Evolutionary conservation across 2,888 invertebrate genomes (phyloP), one percentile per base, ranked within the genome.

Genomic region (Zygothrica quintamaculata): DNA sequence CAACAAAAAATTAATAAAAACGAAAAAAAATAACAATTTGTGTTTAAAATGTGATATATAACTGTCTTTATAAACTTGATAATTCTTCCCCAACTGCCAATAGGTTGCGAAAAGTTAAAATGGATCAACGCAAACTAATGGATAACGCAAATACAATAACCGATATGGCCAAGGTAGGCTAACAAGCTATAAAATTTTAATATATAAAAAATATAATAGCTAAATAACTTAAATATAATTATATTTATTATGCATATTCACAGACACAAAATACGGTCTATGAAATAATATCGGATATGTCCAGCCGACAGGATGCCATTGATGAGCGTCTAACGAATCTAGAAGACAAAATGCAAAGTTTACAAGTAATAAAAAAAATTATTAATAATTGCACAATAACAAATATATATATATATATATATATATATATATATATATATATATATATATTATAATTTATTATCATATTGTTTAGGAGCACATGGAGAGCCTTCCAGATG

Each of bases 81-180:
- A 60, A 77, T 77, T 86, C 84, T 84, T 56, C 62, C 66, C 52
- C 59, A 22, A 22, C 61, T 78, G 75, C 74, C 65, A 51, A 36
- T 61, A 99, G 99, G 91, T 95, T 99, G 92, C 94, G 99, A 90
- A 98, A 99, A 93, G 99, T 99, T 70, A 99, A 99, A 93, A 98
- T 99, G 97, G 99, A 99, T 93, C 99, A 99, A 93, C 94, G 99
- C 91, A 99, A 99, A 93, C 92, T 99, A 87, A 98, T 98, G 95
- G 99, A 99, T 92, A 99, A 99, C 91, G 98, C 99, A 80, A 99
- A 98, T 90, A 99, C 99, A 62, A 96, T 99, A 91, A 98, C 99
- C 64, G 99, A 99, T 91, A 99, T 99, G 97, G 99, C 99, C 88
- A 99, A 99, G 95, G 99, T 99, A 94, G n/a, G 92, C 92, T 91